phyloP scores from a whole-genome alignment of 2,888 invertebrate genomes.

The Ephialtes manifestator region DNA sequence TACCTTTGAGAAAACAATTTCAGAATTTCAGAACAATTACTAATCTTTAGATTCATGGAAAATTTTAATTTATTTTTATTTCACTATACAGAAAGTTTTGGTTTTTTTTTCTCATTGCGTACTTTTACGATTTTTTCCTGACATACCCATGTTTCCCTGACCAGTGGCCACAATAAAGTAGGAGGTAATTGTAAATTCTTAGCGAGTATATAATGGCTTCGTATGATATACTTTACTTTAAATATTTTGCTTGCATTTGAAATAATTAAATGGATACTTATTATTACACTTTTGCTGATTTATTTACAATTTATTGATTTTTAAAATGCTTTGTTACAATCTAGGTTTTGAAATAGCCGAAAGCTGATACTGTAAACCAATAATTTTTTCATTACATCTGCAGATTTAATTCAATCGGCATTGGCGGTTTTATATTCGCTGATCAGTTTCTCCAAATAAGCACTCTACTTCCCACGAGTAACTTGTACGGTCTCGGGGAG shows the following conservation, averaged over 20 bases:
- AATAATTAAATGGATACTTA: not conserved
- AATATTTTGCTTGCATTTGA: not conserved
- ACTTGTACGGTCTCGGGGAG: conserved; percentile 93
- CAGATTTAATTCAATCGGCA: conserved; percentile 90
- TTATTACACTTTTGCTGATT: not conserved
- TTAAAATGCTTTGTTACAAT: not conserved
- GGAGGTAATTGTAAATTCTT: no score
- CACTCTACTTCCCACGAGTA: conserved; percentile 88
- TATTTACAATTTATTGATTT: not conserved
- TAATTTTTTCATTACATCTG: conserved; percentile 44
- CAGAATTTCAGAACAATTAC: no score
- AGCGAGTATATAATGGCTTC: no score
- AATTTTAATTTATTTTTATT: no score
- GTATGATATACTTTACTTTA: not conserved
- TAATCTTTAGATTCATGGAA: no score
- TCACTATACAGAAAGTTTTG: no score
- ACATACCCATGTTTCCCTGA: no score
- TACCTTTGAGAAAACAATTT: no score
- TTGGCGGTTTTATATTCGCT: conserved; percentile 91
- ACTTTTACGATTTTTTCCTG: no score
- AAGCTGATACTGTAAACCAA: not conserved
- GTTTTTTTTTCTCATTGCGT: no score
- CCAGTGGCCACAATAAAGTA: no score
- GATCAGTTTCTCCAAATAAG: conserved; percentile 92
- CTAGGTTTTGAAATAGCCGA: not conserved